These are phyloP conservation scores for Parascotia fuliginaria DNA, from an alignment of 2,888 invertebrate genomes.

Conservation along the genomic window DNA sequence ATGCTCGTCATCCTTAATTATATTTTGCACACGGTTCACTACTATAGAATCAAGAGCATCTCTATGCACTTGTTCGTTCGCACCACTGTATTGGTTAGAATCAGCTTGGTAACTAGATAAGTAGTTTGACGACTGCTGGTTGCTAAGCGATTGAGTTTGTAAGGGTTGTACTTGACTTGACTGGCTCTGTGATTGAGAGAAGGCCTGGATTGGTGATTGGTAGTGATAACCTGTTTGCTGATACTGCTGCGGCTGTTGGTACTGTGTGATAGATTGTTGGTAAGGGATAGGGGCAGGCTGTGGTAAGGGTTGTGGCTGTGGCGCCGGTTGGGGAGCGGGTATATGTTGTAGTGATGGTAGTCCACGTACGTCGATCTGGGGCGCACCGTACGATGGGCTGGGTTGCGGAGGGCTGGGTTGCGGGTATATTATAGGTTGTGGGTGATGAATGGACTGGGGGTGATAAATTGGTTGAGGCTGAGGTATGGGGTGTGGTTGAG, in stretches of 20 bases:
- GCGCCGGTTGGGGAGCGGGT: constrained; percentile 11
- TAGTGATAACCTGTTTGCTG: constrained; percentile 44
- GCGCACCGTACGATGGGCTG: constrained; percentile 33
- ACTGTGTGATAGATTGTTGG: constrained; percentile 24
- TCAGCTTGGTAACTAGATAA: constrained; percentile 75
- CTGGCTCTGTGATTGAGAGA: constrained; percentile 8
- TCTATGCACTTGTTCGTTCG: constrained; percentile 53
- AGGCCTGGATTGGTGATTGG: constrained; percentile 28
- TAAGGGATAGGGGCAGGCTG: constrained; percentile 9
- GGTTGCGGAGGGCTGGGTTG: constrained; percentile 35
- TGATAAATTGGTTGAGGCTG: constrained; percentile 16
- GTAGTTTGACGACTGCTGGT: constrained; percentile 42
- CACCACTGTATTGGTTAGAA: constrained; percentile 63
- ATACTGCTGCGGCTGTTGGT: constrained; percentile 23
- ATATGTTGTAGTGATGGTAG: too few species aligned
- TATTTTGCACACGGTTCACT: constrained; percentile 67
- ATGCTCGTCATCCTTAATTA: constrained; percentile 75
- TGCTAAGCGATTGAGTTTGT: constrained; percentile 50
- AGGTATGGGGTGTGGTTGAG: constrained; percentile 15
- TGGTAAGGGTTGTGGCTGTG: too few species aligned
- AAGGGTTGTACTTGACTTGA: constrained; percentile 44
- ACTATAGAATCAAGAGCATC: constrained; percentile 71
- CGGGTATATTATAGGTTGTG: constrained; percentile 30
- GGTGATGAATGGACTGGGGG: constrained; percentile 6
- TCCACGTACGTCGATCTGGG: too few species aligned